A percentile compares a stretch with the other conserved stretches of the same genome.
Conservation (phyloP, 2,797 vertebrate species). For the Channallabes apus region DNA sequence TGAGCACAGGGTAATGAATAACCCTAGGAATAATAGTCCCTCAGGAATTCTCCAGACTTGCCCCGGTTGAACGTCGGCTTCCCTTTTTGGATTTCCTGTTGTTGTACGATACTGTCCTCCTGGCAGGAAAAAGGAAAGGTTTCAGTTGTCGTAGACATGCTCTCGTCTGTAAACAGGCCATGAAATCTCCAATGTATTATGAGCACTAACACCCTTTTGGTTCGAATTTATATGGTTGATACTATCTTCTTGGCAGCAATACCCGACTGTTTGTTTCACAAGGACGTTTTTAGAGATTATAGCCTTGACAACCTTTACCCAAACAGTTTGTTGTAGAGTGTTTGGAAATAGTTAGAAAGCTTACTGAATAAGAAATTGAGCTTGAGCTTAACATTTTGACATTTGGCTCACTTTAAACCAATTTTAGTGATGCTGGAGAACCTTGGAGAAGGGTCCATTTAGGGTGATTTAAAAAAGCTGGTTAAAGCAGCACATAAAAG, state of each 20-base stretch:
- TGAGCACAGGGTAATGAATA: constrained; percentile 64
- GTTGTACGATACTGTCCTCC: constrained; percentile 57
- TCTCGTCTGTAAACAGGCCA: constrained; percentile 32
- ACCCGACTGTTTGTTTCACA: constrained; percentile 1
- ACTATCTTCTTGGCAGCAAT: not conserved
- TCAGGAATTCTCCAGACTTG: constrained; percentile 61
- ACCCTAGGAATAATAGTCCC: constrained; percentile 34
- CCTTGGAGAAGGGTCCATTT: not conserved
- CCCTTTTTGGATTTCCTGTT: constrained; percentile 73
- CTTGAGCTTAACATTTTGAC: not conserved
- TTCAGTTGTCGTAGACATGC: constrained; percentile 58
- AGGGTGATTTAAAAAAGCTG: not conserved
- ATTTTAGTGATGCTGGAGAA: not conserved
- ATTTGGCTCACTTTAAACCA: not conserved
- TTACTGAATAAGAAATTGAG: not conserved
- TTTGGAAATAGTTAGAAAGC: constrained; percentile 8
- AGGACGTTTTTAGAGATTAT: constrained; percentile 5
- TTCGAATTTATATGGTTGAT: not conserved
- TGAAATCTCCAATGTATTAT: not conserved
- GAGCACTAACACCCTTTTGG: not conserved
- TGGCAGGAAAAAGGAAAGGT: constrained; percentile 59
- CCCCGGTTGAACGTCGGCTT: constrained; percentile 67
- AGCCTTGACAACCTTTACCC: not conserved
- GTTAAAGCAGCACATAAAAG: not conserved
- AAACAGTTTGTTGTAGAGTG: not conserved